These are phyloP conservation scores for Ophthalmolycus amberensis DNA, from an alignment of 2,113 vertebrate genomes.

Conservation along the genomic window DNA sequence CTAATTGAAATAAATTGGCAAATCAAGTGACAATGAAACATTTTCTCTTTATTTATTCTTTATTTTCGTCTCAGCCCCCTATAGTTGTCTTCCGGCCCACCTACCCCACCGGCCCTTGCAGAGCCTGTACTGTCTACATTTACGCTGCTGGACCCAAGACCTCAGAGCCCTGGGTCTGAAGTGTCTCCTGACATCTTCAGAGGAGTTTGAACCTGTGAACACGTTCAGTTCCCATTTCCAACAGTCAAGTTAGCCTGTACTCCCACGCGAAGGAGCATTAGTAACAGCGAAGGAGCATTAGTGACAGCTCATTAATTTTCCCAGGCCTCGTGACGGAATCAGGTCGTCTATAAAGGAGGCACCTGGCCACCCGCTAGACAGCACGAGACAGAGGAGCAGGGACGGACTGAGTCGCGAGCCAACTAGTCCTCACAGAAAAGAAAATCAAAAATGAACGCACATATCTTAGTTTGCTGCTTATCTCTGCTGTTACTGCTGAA, in stretches of 20 bases:
- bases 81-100: background rate
- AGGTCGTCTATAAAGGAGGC: slow-evolving; percentile 74
- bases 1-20: too few species aligned
- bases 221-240: background rate
- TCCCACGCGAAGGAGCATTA: slow-evolving; percentile 53
- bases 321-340: slow-evolving; percentile 71
- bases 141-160: background rate
- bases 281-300: slow-evolving; percentile 59
- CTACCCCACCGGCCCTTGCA: too few species aligned
- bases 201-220: slow-evolving; percentile 30
- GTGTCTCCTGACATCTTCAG: background rate
- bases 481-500: slow-evolving; percentile 79
- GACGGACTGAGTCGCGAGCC: background rate
- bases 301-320: slow-evolving; percentile 72
- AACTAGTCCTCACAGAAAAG: background rate
- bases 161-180: background rate
- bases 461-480: slow-evolving; percentile 63
- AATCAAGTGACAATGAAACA: background rate
- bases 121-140: too few species aligned
- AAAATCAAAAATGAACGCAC: slow-evolving; percentile 77
- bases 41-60: background rate
- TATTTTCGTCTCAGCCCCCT: background rate
- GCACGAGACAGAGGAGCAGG: background rate
- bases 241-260: slow-evolving; percentile 27
- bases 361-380: slow-evolving; percentile 54